Conservation (phyloP, 2,888 invertebrate species). For the Argynnis bischoffii region DNA sequence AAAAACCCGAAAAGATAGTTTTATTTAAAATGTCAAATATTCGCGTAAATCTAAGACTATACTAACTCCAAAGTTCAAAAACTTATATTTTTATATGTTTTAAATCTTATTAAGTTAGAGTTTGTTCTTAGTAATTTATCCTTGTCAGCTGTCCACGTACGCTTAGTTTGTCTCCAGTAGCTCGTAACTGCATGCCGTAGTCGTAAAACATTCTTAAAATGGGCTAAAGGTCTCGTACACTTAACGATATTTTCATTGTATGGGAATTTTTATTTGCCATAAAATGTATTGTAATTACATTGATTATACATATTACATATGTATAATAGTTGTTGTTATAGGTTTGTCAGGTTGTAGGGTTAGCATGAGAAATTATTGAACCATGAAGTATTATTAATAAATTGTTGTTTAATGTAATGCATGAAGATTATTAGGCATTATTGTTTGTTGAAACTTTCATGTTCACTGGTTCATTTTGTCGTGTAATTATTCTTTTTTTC, state of each 20-base stretch:
- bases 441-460: too few relatives aligned
- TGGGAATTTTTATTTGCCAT: conserved; percentile 9
- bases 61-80: neutral
- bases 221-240: conserved; percentile 11
- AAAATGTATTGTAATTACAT: conserved; percentile 10
- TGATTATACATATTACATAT: neutral
- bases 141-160: neutral
- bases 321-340: neutral
- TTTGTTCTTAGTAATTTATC: conserved; percentile 3
- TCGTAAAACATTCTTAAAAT: conserved; percentile 1
- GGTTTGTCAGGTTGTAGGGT: neutral
- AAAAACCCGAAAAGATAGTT: too few relatives aligned
- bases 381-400: neutral
- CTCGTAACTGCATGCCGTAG: conserved; percentile 8
- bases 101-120: too few relatives aligned
- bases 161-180: conserved; percentile 13
- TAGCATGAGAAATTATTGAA: neutral
- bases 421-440: neutral
- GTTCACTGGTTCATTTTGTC: too few relatives aligned
- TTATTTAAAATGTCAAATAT: too few relatives aligned
- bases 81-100: too few relatives aligned
- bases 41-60: too few relatives aligned
- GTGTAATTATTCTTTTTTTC: too few relatives aligned
- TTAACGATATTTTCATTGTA: conserved; percentile 11
- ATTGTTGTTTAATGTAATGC: neutral